A percentile compares a stretch with the other conserved stretches of the same genome.
These are phyloP conservation scores for Salticus scenicus DNA, from an alignment of 2,888 invertebrate genomes.

Conservation along the genomic window DNA sequence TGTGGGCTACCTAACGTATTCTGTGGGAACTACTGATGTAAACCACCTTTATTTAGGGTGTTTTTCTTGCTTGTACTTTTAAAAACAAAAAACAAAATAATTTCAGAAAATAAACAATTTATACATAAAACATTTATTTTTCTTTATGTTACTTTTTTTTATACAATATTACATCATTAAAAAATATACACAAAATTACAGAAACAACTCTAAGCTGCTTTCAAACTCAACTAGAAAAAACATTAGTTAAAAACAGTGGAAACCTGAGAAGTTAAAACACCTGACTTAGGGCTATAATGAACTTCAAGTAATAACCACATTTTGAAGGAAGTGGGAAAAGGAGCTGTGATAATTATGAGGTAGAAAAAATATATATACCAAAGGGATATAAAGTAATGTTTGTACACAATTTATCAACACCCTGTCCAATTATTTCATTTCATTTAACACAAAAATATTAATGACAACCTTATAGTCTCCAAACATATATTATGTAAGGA, in stretches of 20 bases:
- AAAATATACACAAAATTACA: slow-evolving; percentile 69
- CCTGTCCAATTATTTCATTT: no score
- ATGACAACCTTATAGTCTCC: no score
- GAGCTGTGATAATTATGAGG: slow-evolving; percentile 35
- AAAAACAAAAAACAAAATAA: no score
- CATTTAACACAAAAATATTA: no score
- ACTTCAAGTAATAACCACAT: slow-evolving; percentile 46
- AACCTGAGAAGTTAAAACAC: slow-evolving; percentile 68
- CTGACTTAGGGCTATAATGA: slow-evolving; percentile 59
- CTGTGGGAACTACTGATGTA: no score
- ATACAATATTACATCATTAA: slow-evolving; percentile 58
- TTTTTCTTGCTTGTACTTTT: no score
- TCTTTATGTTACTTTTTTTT: slow-evolving; percentile 55
- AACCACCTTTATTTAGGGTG: no score
- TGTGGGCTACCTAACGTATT: no score
- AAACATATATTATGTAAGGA: no score
- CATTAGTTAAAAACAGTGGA: slow-evolving; percentile 60
- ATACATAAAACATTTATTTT: slow-evolving; percentile 69
- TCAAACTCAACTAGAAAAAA: slow-evolving; percentile 63
- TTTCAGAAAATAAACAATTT: no score
- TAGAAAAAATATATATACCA: slow-evolving; percentile 33
- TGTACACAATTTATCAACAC: no score
- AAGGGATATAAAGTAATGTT: no score
- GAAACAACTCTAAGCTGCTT: slow-evolving; percentile 67
- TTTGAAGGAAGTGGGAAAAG: slow-evolving; percentile 35